Evolutionary conservation across 1,140 invertebrate species (phyloP).

Genomic region (Apis laboriosa): DNA sequence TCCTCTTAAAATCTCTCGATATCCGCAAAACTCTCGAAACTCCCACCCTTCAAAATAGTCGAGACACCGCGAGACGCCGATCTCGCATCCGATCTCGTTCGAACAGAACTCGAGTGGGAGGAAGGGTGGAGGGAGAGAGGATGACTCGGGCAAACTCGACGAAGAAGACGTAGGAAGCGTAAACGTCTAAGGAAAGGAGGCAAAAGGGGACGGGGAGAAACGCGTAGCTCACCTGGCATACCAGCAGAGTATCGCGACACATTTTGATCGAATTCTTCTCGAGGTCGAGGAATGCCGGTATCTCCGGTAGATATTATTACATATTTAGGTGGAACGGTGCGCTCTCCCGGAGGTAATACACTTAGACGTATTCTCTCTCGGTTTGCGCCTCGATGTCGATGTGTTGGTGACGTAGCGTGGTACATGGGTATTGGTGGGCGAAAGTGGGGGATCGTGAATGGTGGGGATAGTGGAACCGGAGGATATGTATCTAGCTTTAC

Average conservation of each 20-base stretch:
- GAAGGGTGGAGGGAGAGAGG: neutral
- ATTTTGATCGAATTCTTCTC: slow-evolving; percentile 63
- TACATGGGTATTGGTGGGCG: neutral
- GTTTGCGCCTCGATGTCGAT: neutral
- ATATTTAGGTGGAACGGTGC: slow-evolving; percentile 74
- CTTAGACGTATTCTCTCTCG: slow-evolving; percentile 61
- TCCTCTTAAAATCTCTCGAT: no score
- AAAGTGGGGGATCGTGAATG: neutral
- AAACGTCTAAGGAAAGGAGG: neutral
- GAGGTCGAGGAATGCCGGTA: slow-evolving; percentile 64
- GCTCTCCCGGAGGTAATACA: slow-evolving; percentile 70
- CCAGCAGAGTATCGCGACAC: slow-evolving; percentile 69
- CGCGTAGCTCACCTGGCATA: slow-evolving; percentile 70
- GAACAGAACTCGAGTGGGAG: neutral
- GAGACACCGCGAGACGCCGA: slow-evolving; percentile 8
- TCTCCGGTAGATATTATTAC: slow-evolving; percentile 77
- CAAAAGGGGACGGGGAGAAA: neutral
- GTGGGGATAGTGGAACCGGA: neutral
- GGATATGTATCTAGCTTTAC: slow-evolving; percentile 49
- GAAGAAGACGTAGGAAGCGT: slow-evolving; percentile 58
- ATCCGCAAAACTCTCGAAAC: no score
- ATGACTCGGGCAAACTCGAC: slow-evolving; percentile 5
- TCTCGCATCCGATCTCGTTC: neutral
- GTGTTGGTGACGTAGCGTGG: no score
- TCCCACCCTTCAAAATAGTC: neutral